Base-by-base conservation (phyloP, 1,140 invertebrate species). In the Bombus picipes region DNA sequence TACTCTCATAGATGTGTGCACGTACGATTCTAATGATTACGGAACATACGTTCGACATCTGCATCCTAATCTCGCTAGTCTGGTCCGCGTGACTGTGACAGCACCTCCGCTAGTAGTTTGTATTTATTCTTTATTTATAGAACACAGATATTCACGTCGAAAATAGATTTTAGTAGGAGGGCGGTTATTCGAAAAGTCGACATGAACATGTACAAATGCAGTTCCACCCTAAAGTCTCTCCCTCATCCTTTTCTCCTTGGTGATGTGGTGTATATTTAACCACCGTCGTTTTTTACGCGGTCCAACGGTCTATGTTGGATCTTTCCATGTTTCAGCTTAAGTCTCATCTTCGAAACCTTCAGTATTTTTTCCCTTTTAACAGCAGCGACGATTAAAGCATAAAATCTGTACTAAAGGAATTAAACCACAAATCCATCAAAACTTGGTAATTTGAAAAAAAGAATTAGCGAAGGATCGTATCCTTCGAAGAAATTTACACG, bases 161-260 rank as follows among this genome's bases (percentile, higher is more conserved):
- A 85, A 85, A 85, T 85, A 85, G 78, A 81, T 81, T 18, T 62
- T 66, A 18, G 65, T 22, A n/a, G 76, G 12, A 57, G 72, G 84
- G 22, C 43, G 70, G 83, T 85, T 78, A 53, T 37, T 74, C n/a
- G 39, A 1, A 43, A 47, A 57, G 66, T 72, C 57, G 18, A 41
- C 59, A 72, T 39, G 47, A 34, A 68, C 72, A 43, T 25, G 59
- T 18, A 25, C 37, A 12, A 57, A 39, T n/a, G 5, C 37, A 39
- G 34, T 62, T 39, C 39, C 43, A 81, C 53, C 79, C 43, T 28
- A 57, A 28, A 12, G 18, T 65, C 37, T 37, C 12, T 15, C 57
- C 57, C 57, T 53, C 75, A 0, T n/a, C n/a, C 25, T 37, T 22
- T 70, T 77, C 22, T 43, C 22, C 83, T 74, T 74, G 22, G 4